Conservation (phyloP, 2,797 vertebrate species). For the Clarias pachynema region DNA sequence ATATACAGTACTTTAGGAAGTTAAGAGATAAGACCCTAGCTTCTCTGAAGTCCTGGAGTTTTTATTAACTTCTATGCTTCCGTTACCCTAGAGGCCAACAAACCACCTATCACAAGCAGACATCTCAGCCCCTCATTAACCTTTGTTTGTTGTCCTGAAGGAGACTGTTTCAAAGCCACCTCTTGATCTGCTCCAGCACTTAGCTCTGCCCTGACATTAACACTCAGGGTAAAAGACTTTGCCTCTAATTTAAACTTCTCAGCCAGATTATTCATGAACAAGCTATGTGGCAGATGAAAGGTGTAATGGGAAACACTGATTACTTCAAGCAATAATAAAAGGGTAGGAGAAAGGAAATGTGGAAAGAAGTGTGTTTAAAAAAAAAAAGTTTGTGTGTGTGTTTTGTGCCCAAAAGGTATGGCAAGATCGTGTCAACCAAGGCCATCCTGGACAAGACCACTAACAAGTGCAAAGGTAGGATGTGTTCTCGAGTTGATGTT, state of each 20-base stretch:
- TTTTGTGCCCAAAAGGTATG: constrained; percentile 78
- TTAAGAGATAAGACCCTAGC: neutral
- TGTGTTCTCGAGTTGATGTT: constrained; percentile 4
- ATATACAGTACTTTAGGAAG: neutral
- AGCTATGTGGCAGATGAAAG: neutral
- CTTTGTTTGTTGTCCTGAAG: constrained; percentile 17
- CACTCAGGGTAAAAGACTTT: neutral
- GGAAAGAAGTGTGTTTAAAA: neutral
- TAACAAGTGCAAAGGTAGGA: constrained; percentile 95
- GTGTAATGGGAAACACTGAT: neutral
- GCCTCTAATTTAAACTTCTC: constrained; percentile 16
- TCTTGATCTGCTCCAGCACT: constrained; percentile 15
- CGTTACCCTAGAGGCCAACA: neutral
- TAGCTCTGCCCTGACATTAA: constrained; percentile 4
- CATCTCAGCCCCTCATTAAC: neutral
- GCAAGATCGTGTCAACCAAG: constrained; percentile 97
- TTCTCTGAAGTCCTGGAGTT: neutral
- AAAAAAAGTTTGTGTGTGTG: neutral
- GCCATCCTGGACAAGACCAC: constrained; percentile 95
- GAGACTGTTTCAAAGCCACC: neutral
- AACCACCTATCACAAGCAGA: neutral
- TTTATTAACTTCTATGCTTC: neutral
- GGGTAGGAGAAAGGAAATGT: neutral
- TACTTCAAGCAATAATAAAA: neutral
- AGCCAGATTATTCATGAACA: neutral